Evolutionary conservation across 2,888 invertebrate genomes (phyloP), one percentile per base, ranked within the genome.

Genomic region (Drosophila histrio): DNA sequence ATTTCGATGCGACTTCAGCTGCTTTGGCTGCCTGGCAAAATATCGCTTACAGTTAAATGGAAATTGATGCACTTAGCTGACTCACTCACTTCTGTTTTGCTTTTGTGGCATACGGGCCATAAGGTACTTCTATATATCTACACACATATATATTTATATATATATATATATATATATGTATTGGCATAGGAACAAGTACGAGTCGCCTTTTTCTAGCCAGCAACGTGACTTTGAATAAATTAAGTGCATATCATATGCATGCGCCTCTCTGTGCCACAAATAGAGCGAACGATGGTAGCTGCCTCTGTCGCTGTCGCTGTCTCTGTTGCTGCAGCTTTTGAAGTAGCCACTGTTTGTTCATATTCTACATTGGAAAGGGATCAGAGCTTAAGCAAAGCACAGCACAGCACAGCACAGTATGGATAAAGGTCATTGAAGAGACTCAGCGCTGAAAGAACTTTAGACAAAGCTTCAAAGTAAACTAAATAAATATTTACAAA

Each of bases 11-110:
- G 56, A 62, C 62, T 67, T 46, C 54, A 66, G 47, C 53, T 49
- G 58, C 32, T 36, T 28, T 19, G 19, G 38, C 66, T 60, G 76
- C 71, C 44, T 70, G 56, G 72, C 50, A 76, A 79, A 77, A 77
- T 77, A 77, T 78, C 72, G 88, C 88, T 84, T 84, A 88, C 84
- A 84, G 84, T 84, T 84, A 88, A 88, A 84, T 84, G 88, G 84
- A 87, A 88, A 84, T 88, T 88, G 87, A 87, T 87, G 84, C 84
- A 84, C 84, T 88, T 88, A 88, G 84, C 84, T 84, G 84, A 88
- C 88, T 88, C 84, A 84, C 87, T 88, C 88, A 69, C 84, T 83
- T 84, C 87, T 84, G 78, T 72, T 69, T 69, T 56, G 56, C 13
- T 24, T 32, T 44, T 47, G 79, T 61, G 36, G 50, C 57, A 72